phyloP scores from a whole-genome alignment of 2,113 vertebrate genomes.

The Ginglymostoma cirratum region DNA sequence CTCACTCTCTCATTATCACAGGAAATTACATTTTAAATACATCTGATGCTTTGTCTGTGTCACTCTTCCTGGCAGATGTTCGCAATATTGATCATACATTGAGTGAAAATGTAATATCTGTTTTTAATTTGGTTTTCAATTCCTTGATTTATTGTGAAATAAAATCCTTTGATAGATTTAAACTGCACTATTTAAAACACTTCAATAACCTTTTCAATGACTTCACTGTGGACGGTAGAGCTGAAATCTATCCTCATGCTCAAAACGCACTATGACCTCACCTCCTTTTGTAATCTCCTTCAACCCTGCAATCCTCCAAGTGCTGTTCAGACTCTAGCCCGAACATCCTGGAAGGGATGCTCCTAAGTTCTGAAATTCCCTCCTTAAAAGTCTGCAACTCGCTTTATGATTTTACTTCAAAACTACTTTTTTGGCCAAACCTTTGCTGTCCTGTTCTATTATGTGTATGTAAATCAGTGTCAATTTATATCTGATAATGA shows the following conservation, averaged over 20 bases:
- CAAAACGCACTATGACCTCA: neutral
- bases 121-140: neutral
- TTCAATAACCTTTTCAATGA: neutral
- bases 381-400: neutral
- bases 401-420: neutral
- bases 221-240: neutral
- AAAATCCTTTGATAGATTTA: neutral
- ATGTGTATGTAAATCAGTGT: neutral
- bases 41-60: neutral
- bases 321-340: neutral
- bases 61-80: neutral
- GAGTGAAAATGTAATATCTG: neutral
- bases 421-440: neutral
- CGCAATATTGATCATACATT: neutral
- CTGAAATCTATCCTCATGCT: neutral
- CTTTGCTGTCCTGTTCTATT: neutral
- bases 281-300: neutral
- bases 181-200: neutral
- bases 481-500: no score
- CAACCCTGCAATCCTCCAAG: neutral
- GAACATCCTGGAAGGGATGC: neutral
- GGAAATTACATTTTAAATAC: constrained; percentile 2
- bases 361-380: neutral
- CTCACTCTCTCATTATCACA: neutral
- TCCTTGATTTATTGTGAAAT: neutral